Percentiles rank a stretch among this genome's conserved stretches.
Conservation (phyloP, 2,888 invertebrate genomes). For the Ferdinandea cuprea region DNA sequence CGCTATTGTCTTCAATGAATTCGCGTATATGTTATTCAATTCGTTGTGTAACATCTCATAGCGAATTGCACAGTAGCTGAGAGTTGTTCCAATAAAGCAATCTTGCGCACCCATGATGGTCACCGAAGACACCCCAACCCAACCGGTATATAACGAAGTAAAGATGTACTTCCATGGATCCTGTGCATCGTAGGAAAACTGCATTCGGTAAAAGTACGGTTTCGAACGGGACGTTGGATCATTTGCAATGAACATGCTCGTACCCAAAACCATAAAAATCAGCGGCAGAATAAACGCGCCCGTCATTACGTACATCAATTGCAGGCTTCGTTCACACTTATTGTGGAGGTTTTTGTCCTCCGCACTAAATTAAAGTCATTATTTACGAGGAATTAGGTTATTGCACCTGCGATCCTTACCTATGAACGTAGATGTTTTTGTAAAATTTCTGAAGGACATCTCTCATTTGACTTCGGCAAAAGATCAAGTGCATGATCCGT, state of each 20-base stretch:
- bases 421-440: constrained; percentile 58
- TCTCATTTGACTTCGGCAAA: constrained; percentile 42
- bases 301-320: constrained; percentile 49
- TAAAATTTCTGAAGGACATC: constrained; percentile 65
- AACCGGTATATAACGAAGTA: constrained; percentile 47
- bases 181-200: constrained; percentile 74
- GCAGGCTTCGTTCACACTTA: constrained; percentile 33
- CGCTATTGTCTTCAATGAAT: background rate
- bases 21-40: constrained; percentile 4
- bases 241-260: background rate
- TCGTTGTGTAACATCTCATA: constrained; percentile 46
- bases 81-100: constrained; percentile 45
- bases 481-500: constrained; percentile 47
- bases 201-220: constrained; percentile 74
- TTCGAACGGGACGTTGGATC: constrained; percentile 59
- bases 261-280: constrained; percentile 26
- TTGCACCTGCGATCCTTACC: constrained; percentile 30
- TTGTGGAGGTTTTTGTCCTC: constrained; percentile 46
- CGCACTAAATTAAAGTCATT: constrained; percentile 24
- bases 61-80: constrained; percentile 38
- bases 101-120: constrained; percentile 50
- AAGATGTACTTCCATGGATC: constrained; percentile 54
- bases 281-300: constrained; percentile 54
- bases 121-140: constrained; percentile 52
- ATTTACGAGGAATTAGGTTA: background rate